Evolutionary conservation across 2,888 invertebrate species (phyloP), one percentile per base, ranked within the genome.

Genomic region (Selenia dentaria): DNA sequence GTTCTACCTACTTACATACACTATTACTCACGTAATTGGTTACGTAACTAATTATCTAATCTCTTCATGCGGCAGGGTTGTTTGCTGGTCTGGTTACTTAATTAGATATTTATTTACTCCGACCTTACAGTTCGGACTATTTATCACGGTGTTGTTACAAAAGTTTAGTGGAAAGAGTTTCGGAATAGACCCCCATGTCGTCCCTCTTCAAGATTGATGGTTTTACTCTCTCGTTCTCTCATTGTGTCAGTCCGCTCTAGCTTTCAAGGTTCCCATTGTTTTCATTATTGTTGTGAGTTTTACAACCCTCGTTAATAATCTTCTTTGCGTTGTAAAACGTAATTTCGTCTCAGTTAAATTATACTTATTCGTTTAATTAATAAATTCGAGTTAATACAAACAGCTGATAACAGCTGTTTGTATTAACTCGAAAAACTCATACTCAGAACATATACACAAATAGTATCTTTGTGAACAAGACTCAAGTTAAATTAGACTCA

Each of bases 141-240:
- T 83, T 81, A 84, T 86, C 84, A 84, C 76, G 60, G 62, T 70
- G 67, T 70, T 74, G 79, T 79, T 79, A 75, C 76, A 78, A 83
- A 83, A 83, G 74, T 84, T 83, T 74, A 69, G 73, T 67, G 65
- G 71, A 79, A 82, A 83, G 83, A 81, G 83, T 83, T 80, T 72
- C 62, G 62, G 72, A 78, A 79, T 80, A 78, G 79, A 79, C 79
- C 81, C 82, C 78, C 67, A 79, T 75, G 82, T 82, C 81, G 70
- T 74, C 77, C 78, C n/a, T 4, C 68, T 70, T n/a, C 59, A 78
- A 85, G 84, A 86, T 87, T 83, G 83, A 86, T 85, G 79, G 73
- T 70, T 70, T 36, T 40, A 33, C 29, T 26, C 66, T 66, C 73
- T 65, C 67, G 69, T 73, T 2, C 16, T 16, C 18, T 18, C 18